Base-by-base conservation (phyloP, 2,113 vertebrate species). In the Hemichromis elongatus region DNA sequence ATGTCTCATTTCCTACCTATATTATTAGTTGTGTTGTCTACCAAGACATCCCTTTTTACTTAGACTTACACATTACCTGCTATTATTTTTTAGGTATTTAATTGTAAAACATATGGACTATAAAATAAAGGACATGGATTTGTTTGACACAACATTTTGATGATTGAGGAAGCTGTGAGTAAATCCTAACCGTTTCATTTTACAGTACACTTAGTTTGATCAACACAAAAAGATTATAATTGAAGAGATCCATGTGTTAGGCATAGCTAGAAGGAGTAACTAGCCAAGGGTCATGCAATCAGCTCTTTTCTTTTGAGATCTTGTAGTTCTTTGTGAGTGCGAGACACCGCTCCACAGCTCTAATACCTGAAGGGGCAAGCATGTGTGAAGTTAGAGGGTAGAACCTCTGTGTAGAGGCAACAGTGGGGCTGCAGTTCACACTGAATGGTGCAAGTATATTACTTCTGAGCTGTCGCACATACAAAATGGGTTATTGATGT, bases 161-260 rank as follows among this genome's bases (percentile, higher is more conserved):
- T 75, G 42, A 50, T 75, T 47, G 37, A 83, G 59, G n/a, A 52
- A 26, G 57, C 40, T 77, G 55, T 56, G 80, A 63, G 73, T 80
- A 88, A 80, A 80, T 59, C 52, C 45, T 80, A 55, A 37, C n/a
- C 52, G 53, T 70, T 81, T 33, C 19, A 55, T 73, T 86, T 84
- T 80, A 54, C 66, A 79, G 30, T 66, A 80, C 80, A 86, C 77
- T 81, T 82, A 16, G 66, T 86, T 86, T 86, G 47, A 79, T 80
- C 68, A 86, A 93, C 47, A 90, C 79, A 90, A 85, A 81, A 84
- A 84, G 86, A 89, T 84, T 88, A 82, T 66, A 68, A 87, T 45
- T n/a, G 66, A 86, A 79, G 59, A 88, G 63, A 87, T 70, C 79
- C 79, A 68, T 6, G 42, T 89, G 84, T 80, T 80, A 77, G 82